Conservation (phyloP, 2,797 vertebrate genomes). For the Hypotaenidia philippensis region DNA sequence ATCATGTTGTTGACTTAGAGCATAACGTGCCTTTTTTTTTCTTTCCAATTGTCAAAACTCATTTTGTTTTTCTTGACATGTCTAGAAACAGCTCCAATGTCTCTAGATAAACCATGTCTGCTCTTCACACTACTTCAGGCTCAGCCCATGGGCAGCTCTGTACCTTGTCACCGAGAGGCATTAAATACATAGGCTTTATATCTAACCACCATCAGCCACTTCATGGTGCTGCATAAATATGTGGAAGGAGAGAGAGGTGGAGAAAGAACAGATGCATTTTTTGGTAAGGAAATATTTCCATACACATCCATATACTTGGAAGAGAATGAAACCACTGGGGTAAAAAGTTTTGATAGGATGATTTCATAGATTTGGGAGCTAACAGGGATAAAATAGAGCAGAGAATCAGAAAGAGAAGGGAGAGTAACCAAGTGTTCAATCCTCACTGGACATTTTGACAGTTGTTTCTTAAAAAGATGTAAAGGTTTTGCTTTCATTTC, state of each 20-base stretch:
- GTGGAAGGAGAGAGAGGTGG: background rate
- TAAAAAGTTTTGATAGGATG: background rate
- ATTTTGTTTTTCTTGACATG: constrained; percentile 51
- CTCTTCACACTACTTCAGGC: background rate
- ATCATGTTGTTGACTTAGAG: constrained; percentile 74
- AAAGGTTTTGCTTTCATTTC: background rate
- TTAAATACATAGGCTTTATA: background rate
- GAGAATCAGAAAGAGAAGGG: background rate
- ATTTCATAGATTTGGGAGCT: background rate
- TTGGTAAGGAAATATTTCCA: background rate
- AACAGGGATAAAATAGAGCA: background rate
- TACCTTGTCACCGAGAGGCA: background rate
- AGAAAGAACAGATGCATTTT: background rate
- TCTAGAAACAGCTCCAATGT: background rate
- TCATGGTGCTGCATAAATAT: background rate
- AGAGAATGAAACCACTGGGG: background rate
- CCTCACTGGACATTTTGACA: background rate
- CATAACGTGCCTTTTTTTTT: background rate
- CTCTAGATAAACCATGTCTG: background rate
- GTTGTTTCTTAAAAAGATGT: background rate
- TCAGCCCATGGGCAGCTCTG: background rate
- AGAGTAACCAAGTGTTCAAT: background rate
- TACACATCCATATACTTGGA: background rate
- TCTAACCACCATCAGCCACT: background rate
- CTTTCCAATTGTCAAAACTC: constrained; percentile 47